These are phyloP conservation scores for Sapayoa aenigma DNA, from an alignment of 2,113 vertebrate genomes.

Conservation along the genomic window DNA sequence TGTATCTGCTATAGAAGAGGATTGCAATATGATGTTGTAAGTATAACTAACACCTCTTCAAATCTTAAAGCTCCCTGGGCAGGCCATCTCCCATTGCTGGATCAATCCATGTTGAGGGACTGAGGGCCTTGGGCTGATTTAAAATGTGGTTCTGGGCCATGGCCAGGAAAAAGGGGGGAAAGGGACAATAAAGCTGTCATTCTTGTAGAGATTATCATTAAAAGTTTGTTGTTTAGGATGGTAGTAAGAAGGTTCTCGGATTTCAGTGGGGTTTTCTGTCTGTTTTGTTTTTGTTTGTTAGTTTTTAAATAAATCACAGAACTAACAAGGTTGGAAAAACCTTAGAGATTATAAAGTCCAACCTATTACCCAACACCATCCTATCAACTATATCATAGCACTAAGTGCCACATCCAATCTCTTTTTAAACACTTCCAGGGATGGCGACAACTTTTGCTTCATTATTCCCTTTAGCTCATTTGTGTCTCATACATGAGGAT, in stretches of 20 bases:
- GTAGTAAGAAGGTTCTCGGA: neutral
- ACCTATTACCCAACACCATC: no score
- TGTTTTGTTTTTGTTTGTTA: neutral
- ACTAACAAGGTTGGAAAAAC: no score
- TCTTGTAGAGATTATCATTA: neutral
- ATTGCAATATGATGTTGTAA: neutral
- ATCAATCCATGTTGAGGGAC: neutral
- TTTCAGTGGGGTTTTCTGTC: neutral
- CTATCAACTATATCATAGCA: no score
- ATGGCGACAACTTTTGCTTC: neutral
- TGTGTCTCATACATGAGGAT: neutral
- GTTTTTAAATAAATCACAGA: neutral
- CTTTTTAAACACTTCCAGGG: no score
- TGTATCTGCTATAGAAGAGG: neutral
- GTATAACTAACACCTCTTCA: neutral
- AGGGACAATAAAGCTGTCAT: neutral
- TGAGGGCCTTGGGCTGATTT: no score
- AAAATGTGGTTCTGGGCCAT: neutral
- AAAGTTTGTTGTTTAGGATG: neutral
- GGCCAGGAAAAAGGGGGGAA: neutral
- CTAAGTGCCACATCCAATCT: no score
- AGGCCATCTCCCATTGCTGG: rapidly evolving
- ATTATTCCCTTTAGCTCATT: neutral
- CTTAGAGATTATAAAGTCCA: no score
- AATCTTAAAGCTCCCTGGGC: neutral